Evolutionary conservation across 2,113 vertebrate species (phyloP).

Genomic region (Antennarius striatus): DNA sequence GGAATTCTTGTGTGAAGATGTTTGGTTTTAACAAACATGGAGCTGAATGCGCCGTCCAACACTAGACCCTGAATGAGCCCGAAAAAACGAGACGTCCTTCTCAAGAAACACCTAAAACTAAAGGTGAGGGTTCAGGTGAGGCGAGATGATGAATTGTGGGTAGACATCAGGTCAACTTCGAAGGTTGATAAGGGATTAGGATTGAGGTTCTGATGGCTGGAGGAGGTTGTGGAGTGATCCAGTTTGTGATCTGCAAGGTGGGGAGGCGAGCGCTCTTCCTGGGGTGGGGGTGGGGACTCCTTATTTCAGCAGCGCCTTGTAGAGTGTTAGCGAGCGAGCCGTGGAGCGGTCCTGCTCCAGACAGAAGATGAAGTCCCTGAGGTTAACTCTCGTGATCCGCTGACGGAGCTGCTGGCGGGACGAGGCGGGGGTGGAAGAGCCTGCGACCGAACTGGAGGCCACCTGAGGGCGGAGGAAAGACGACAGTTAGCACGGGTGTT

Average conservation of each 20-base stretch:
- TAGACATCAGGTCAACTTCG: too few relatives aligned
- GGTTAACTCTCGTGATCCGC: slow-evolving; percentile 85
- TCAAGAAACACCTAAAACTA: not conserved
- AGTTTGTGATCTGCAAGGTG: not conserved
- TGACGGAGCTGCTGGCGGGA: slow-evolving; percentile 82
- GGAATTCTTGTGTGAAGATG: too few relatives aligned
- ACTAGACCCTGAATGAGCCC: not conserved
- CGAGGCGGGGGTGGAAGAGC: slow-evolving; percentile 51
- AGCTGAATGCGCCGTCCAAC: not conserved
- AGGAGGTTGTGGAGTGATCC: not conserved
- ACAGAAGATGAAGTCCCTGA: slow-evolving; percentile 90
- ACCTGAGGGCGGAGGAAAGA: slow-evolving; percentile 57
- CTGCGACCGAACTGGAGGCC: slow-evolving; percentile 45
- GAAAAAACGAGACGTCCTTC: not conserved
- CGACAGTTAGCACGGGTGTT: not conserved
- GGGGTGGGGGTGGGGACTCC: slow-evolving; percentile 1
- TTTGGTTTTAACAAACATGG: too few relatives aligned
- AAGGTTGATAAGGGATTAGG: too few relatives aligned
- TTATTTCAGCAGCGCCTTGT: slow-evolving; percentile 81
- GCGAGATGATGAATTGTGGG: not conserved
- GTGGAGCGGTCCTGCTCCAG: slow-evolving; percentile 84
- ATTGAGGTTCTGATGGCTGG: not conserved
- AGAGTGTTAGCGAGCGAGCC: slow-evolving; percentile 81
- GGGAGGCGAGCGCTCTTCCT: not conserved
- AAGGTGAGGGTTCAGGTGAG: not conserved